Base-by-base conservation (phyloP, 92 coral and sea anemone genomes). In the Phenganax marumi region DNA sequence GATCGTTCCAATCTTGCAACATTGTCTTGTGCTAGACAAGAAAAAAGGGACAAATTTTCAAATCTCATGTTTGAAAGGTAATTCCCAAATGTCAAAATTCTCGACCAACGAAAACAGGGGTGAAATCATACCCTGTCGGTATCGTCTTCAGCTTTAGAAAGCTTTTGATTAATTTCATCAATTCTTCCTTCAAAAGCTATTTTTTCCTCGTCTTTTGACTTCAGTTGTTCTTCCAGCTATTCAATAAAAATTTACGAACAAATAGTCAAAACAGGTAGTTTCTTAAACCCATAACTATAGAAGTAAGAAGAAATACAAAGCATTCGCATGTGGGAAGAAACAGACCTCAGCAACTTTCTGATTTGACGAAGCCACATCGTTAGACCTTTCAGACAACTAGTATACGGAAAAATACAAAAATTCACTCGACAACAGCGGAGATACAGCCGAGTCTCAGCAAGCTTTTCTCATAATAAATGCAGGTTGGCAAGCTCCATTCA, bases 1-100 rank as follows among this genome's bases (percentile, higher is more conserved):
- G 76, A 53, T 86, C 85, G 49, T 79, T 86, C 89, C 89, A 86
- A 46, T 86, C 89, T 50, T 80, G 65, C 23, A 86, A 17, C 77
- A 79, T 60, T 69, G 58, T 78, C 66, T 65, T 51, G 70, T 79
- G 85, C 89, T 86, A 76, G 10, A 76, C 0, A 13, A 47, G 10
- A 8, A 50, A 48, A 70, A 68, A 68, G 73, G 8, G 48, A 33
- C 43, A 33, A 33, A 33, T 33, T 33, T 33, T 33, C 43, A 33
- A 33, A 33, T 33, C 43, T 33, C 43, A 33, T 5, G 43, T 33
- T 33, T 5, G 5, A 33, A 33, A 33, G 2, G 5, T 33, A 33
- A 33, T 33, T 1, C 43, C 43, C 5, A 33, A 33, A 33, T 33
- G 43, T 5, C 43, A 33, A 68, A 12, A 68, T 68, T 25, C 48